phyloP scores from a whole-genome alignment of 1,140 invertebrate genomes.

The Ceratoteleas bidentatus region DNA sequence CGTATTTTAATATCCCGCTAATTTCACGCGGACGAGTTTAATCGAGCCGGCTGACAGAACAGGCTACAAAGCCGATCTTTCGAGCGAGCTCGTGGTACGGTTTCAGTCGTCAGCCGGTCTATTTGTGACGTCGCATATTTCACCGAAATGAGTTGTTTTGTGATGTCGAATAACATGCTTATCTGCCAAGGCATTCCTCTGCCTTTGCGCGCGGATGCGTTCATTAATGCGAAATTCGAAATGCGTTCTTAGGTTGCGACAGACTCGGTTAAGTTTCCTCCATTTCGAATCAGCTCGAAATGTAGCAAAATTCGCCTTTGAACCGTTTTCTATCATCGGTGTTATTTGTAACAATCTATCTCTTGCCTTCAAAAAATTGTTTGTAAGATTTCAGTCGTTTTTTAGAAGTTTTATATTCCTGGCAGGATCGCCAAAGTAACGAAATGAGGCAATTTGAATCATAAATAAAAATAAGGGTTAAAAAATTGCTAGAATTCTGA shows the following conservation, averaged over 20 bases:
- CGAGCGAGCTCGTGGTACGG: slow-evolving; percentile 26
- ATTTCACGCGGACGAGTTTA: slow-evolving; percentile 55
- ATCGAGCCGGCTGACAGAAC: slow-evolving; percentile 31
- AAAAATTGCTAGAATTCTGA: too few relatives aligned
- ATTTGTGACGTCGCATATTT: slow-evolving; percentile 31
- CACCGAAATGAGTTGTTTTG: slow-evolving; percentile 28
- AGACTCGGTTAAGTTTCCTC: too few relatives aligned
- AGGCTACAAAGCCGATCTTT: slow-evolving; percentile 35
- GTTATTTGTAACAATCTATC: too few relatives aligned
- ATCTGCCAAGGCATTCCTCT: slow-evolving; percentile 6
- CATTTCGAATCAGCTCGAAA: too few relatives aligned
- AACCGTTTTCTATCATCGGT: too few relatives aligned
- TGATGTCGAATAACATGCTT: slow-evolving; percentile 19
- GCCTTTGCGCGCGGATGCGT: slow-evolving; percentile 2
- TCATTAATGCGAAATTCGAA: slow-evolving; percentile 21
- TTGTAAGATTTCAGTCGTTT: too few relatives aligned
- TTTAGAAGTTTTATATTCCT: too few relatives aligned
- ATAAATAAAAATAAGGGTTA: too few relatives aligned
- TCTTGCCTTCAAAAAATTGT: too few relatives aligned
- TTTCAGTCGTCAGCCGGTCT: slow-evolving; percentile 35
- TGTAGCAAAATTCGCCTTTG: too few relatives aligned
- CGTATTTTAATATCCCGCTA: slow-evolving; percentile 58
- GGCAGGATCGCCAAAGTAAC: too few relatives aligned
- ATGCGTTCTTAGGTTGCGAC: slow-evolving; percentile 1
- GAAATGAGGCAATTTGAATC: too few relatives aligned